These are phyloP conservation scores for Motacilla alba DNA, from an alignment of 2,113 vertebrate species.

Conservation along the genomic window DNA sequence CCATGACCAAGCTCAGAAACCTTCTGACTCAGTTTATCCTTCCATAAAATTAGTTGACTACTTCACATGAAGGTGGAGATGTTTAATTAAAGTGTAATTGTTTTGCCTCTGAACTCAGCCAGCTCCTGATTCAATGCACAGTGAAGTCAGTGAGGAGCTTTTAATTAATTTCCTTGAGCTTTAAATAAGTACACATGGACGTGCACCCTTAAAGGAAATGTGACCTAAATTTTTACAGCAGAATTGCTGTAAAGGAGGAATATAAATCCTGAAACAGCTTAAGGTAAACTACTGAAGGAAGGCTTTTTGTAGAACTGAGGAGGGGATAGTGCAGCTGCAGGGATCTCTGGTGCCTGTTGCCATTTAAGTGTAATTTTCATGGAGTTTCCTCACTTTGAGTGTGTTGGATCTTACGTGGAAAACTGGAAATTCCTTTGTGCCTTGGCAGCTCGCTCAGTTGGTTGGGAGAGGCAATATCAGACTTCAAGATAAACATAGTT, in stretches of 20 bases:
- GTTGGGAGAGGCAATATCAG: neutral
- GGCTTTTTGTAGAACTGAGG: neutral
- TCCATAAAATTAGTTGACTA: conserved; percentile 33
- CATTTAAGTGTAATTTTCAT: neutral
- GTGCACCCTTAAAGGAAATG: neutral
- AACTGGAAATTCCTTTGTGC: neutral
- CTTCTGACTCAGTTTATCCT: conserved; percentile 44
- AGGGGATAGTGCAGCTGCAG: neutral
- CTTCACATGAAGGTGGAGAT: conserved; percentile 16
- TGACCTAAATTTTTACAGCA: conserved; percentile 46
- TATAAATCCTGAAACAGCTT: neutral
- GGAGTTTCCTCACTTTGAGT: neutral
- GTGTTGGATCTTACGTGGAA: neutral
- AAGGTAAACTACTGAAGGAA: neutral
- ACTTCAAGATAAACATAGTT: neutral
- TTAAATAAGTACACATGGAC: neutral
- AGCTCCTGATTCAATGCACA: conserved; percentile 20
- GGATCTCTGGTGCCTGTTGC: neutral
- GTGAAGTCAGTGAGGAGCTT: conserved; percentile 45
- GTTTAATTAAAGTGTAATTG: conserved; percentile 64
- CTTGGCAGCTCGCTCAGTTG: neutral
- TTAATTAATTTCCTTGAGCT: conserved; percentile 60
- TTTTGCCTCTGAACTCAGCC: conserved; percentile 29
- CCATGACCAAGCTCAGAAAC: neutral
- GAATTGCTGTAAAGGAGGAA: neutral